phyloP scores from a whole-genome alignment of 1,140 invertebrate genomes.

The Daktulosphaira vitifoliae region DNA sequence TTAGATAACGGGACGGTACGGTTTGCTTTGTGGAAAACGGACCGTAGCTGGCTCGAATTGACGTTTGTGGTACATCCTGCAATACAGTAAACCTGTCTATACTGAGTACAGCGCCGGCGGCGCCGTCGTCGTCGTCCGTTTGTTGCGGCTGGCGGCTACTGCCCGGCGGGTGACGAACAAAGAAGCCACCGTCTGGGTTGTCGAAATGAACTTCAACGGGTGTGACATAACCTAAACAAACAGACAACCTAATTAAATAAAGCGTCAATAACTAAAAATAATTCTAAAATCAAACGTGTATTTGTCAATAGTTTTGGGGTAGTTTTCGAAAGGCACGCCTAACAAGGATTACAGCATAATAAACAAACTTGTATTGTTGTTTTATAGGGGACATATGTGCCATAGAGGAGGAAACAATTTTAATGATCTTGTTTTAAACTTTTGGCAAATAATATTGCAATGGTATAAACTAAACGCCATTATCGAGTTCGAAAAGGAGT shows the following conservation, averaged over 20 bases:
- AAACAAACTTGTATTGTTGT: no score
- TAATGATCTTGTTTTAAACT: no score
- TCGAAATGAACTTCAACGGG: conserved; percentile 79
- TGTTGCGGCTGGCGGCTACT: neutral
- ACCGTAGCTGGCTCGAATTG: conserved; percentile 78
- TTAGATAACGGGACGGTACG: conserved; percentile 77
- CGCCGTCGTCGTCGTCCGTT: neutral
- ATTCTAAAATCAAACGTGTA: no score
- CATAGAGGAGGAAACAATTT: no score
- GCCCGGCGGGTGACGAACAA: conserved; percentile 62
- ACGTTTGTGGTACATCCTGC: conserved; percentile 74
- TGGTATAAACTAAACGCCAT: no score
- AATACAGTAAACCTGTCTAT: conserved; percentile 78
- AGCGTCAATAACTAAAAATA: no score
- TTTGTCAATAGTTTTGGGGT: no score
- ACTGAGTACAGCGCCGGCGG: conserved; percentile 52
- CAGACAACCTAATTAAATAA: neutral
- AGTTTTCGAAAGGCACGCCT: no score
- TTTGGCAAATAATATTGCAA: no score
- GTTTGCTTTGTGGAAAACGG: conserved; percentile 89
- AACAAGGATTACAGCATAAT: no score
- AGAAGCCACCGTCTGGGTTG: conserved; percentile 81
- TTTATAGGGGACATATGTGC: no score
- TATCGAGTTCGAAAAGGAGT: no score
- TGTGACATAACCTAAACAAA: conserved; percentile 31